A percentile compares a stretch with the other conserved stretches of the same genome.
Conservation (phyloP, 2,888 invertebrate genomes). For the Latheticus oryzae region DNA sequence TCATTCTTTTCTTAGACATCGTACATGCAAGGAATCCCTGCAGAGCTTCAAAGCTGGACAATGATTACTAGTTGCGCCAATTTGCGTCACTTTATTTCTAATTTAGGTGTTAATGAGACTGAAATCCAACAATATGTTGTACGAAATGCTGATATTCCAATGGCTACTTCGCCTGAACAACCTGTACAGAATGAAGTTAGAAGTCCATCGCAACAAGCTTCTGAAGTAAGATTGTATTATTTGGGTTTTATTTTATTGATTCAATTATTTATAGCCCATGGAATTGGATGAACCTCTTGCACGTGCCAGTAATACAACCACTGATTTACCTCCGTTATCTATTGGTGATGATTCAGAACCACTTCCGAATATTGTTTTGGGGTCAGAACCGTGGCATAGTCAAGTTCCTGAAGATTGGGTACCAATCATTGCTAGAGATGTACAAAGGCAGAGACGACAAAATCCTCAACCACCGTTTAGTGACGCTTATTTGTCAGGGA, state of each 20-base stretch:
- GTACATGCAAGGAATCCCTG: constrained; percentile 58
- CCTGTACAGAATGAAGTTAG: constrained; percentile 23
- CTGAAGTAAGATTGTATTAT: constrained; percentile 48
- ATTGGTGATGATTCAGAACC: constrained; percentile 59
- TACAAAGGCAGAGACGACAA: constrained; percentile 76
- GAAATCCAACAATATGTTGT: constrained; percentile 60
- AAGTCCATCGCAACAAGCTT: constrained; percentile 34
- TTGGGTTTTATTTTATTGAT: too few species aligned
- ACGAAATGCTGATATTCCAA: constrained; percentile 48
- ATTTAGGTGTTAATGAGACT: constrained; percentile 55
- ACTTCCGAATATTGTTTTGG: constrained; percentile 68
- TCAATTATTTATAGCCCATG: constrained; percentile 63
- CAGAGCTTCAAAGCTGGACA: constrained; percentile 61
- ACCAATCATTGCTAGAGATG: constrained; percentile 86
- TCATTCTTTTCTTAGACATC: constrained; percentile 47
- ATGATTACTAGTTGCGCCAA: constrained; percentile 55
- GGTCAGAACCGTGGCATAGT: constrained; percentile 73
- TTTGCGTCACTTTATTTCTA: constrained; percentile 54
- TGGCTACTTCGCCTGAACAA: constrained; percentile 28
- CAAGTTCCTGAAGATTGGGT: constrained; percentile 84
- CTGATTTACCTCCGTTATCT: constrained; percentile 27
- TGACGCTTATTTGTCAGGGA: constrained; percentile 89
- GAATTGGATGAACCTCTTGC: constrained; percentile 64
- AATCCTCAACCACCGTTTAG: constrained; percentile 75
- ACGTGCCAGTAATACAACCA: neutral